Evolutionary conservation across 2,888 invertebrate genomes (phyloP), one percentile per base, ranked within the genome.

Genomic region (Litoditis marina): DNA sequence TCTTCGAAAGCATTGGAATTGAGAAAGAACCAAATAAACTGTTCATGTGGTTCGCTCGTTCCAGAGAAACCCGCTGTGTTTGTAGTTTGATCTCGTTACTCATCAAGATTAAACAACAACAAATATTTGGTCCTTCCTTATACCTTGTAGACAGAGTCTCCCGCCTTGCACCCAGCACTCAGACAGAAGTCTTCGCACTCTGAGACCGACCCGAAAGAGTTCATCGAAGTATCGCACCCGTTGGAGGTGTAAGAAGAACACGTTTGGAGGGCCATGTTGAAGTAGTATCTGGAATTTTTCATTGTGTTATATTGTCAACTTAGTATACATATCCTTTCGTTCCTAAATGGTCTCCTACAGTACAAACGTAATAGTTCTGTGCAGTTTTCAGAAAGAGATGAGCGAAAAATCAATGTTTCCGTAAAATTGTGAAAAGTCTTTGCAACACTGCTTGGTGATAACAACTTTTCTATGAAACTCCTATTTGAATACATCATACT

Each of bases 131-230:
- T 28, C 28, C 19, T 25, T 22, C 4, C 22, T 1, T 60, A 13
- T 52, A 65, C 65, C 58, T 73, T 69, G 64, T 70, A 73, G 6
- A 75, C 69, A 1, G 71, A 69, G 36, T 75, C 75, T 19, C 75
- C 75, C 4, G 69, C 58, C 0, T 68, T 46, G 31, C 75, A 75
- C 0, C 75, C 75, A 5, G 73, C 71, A 11, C 63, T 63, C 61
- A 72, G 63, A 31, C 78, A 78, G 49, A 76, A 78, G 50, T 75
- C 75, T 51, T 74, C 69, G 53, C 78, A 78, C 50, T 78, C 78
- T 7, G 63, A 46, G 34, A 72, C 54, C 0, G 73, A 71, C 27
- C 66, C 61, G 69, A 78, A 78, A 3, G 74, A 75, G 63, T 78
- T 78, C 39, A 71, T 56, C 5, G 76, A 76, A 11, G 76, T 76